Conservation (phyloP, 2,888 invertebrate genomes). For the Laothoe populi region DNA sequence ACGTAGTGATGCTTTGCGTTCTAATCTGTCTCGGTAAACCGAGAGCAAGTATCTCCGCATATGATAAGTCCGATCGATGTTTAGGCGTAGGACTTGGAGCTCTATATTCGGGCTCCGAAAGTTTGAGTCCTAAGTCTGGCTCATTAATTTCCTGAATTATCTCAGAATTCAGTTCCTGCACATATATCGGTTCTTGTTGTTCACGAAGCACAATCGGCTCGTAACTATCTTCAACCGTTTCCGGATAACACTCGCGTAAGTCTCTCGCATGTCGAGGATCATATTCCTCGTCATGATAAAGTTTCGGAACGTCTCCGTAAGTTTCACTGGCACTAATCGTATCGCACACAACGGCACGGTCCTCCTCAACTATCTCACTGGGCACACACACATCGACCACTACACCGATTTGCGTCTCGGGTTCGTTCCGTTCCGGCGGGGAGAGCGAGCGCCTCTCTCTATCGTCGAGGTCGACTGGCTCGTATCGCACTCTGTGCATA, state of each 20-base stretch:
- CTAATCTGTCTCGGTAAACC: constrained; percentile 80
- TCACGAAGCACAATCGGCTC: not conserved
- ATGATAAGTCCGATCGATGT: constrained; percentile 86
- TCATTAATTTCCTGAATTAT: constrained; percentile 6
- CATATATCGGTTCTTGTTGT: constrained; percentile 1
- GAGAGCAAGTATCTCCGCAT: constrained; percentile 89
- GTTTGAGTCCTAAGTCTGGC: constrained; percentile 11
- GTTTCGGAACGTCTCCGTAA: constrained; percentile 53
- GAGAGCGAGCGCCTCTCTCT: constrained; percentile 26
- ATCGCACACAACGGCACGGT: constrained; percentile 54
- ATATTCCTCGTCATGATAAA: constrained; percentile 46
- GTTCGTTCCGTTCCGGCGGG: constrained; percentile 33
- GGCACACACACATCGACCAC: constrained; percentile 53
- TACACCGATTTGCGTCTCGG: constrained; percentile 50
- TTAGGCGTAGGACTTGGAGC: constrained; percentile 57
- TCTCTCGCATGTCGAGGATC: constrained; percentile 18
- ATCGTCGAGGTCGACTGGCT: constrained; percentile 23
- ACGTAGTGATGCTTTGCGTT: constrained; percentile 53
- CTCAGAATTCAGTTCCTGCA: not conserved
- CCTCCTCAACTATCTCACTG: constrained; percentile 49
- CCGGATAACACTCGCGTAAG: constrained; percentile 27
- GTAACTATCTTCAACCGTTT: constrained; percentile 24
- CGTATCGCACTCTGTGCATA: constrained; percentile 41
- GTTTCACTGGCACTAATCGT: constrained; percentile 70
- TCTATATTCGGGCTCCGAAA: constrained; percentile 49